Percentiles rank a stretch among this genome's conserved stretches.
These are phyloP conservation scores for Sialis fuliginosa DNA, from an alignment of 2,888 invertebrate genomes.

Conservation along the genomic window DNA sequence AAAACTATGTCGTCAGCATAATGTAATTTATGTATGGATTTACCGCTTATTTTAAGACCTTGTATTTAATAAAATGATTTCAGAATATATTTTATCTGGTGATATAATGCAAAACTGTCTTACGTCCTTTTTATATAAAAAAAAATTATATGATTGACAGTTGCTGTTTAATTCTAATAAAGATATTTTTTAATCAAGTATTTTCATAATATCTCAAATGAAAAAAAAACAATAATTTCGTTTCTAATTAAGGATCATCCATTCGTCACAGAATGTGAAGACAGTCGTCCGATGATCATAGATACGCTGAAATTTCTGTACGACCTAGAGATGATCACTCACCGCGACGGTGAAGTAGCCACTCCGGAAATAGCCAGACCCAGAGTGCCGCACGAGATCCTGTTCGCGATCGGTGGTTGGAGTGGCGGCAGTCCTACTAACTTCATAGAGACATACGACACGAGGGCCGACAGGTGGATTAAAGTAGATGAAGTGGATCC, in stretches of 20 bases:
- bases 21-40: too few relatives aligned
- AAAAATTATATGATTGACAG: too few relatives aligned
- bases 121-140: too few relatives aligned
- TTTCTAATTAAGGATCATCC: slow-evolving; percentile 39
- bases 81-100: too few relatives aligned
- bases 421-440: slow-evolving; percentile 55
- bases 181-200: too few relatives aligned
- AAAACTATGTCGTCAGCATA: too few relatives aligned
- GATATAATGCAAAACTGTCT: too few relatives aligned
- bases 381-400: slow-evolving; percentile 72
- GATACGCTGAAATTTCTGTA: slow-evolving; percentile 83
- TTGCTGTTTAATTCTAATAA: too few relatives aligned
- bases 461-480: slow-evolving; percentile 78
- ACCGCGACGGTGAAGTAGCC: slow-evolving; percentile 59
- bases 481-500: slow-evolving; percentile 65
- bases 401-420: slow-evolving; percentile 75
- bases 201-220: too few relatives aligned
- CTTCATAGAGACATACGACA: slow-evolving; percentile 78
- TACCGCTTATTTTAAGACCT: too few relatives aligned
- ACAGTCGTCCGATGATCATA: slow-evolving; percentile 73
- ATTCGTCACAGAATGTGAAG: slow-evolving; percentile 66
- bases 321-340: slow-evolving; percentile 76
- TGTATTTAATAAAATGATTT: too few relatives aligned
- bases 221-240: too few relatives aligned
- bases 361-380: slow-evolving; percentile 72